Conservation (phyloP, 2,113 vertebrate species). For the Pholis gunnellus region DNA sequence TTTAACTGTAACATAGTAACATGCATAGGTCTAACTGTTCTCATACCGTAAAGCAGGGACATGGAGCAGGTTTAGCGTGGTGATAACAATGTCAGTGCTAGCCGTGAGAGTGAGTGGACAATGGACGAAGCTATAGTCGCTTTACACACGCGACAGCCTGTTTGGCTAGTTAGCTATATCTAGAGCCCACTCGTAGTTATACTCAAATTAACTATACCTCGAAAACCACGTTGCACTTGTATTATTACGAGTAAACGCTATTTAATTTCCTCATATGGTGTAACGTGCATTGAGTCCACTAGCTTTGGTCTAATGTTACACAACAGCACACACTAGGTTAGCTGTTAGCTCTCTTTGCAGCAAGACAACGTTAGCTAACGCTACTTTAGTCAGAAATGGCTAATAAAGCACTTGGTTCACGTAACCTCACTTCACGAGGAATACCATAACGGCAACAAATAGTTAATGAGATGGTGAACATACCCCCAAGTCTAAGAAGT, state of each 20-base stretch:
- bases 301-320: slow-evolving; percentile 3
- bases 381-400: slow-evolving; percentile 20
- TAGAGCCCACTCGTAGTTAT: not conserved
- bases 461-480: slow-evolving; percentile 6
- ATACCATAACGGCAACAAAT: not conserved
- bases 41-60: not conserved
- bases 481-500: slow-evolving; percentile 42
- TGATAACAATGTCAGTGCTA: slow-evolving; percentile 6
- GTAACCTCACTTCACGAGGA: not conserved
- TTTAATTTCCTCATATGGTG: fast-evolving
- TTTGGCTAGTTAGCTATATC: slow-evolving; percentile 19
- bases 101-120: slow-evolving; percentile 59
- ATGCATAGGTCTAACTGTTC: not conserved
- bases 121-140: slow-evolving; percentile 46
- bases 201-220: not conserved
- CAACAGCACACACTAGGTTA: slow-evolving; percentile 21
- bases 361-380: slow-evolving; percentile 36
- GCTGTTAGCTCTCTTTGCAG: slow-evolving; percentile 48
- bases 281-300: not conserved
- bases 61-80: not conserved
- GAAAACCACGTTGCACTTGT: fast-evolving
- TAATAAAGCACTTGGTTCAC: not conserved
- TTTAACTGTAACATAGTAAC: not conserved
- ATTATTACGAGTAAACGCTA: fast-evolving
- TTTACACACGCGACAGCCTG: slow-evolving; percentile 37